Base-by-base conservation (phyloP, 2,888 invertebrate species). In the Oxyteleia sp. region DNA sequence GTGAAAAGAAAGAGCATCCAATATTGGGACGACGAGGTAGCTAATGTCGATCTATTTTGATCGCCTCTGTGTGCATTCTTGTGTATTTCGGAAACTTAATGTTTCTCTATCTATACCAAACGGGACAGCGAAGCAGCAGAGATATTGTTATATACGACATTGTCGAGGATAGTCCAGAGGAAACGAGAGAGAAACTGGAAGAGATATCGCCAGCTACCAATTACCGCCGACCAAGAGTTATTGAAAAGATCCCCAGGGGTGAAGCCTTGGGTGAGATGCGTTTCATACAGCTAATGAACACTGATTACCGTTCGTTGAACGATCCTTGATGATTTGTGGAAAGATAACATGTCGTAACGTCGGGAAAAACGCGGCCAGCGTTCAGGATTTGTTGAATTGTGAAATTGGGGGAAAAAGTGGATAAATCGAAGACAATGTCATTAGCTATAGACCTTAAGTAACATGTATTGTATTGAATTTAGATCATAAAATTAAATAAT, bases 81-180 rank as follows among this genome's bases (percentile, higher is more conserved):
- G 86, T 86, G 89, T 87, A 89, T 85, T 86, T 80, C 88, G 86
- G 88, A 89, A 90, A 92, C 91, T 93, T 92, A 92, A 92, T 92
- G 91, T 92, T 92, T 90, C 90, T 92, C 91, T 92, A 92, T 92
- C 92, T 92, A 92, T 91, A 90, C 89, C 85, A 89, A 89, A 88
- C 90, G 89, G 90, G 85, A 87, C 88, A 87, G 85, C 86, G 82
- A 87, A 88, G 88, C 88, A 88, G 84, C 81, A 66, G 87, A 90
- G 89, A 92, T 93, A 93, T 93, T 93, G 93, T 92, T 93, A 93
- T 92, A 92, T 92, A 93, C 89, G 93, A 91, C 88, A 90, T 91
- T 91, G 91, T 88, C 89, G 87, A 86, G 88, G 87, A 90, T 82
- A 84, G 87, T 68, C 74, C 81, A 86, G 83, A 82, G 86, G 88